phyloP scores from a whole-genome alignment of 2,113 vertebrate genomes.

The Leptodactylus fuscus region DNA sequence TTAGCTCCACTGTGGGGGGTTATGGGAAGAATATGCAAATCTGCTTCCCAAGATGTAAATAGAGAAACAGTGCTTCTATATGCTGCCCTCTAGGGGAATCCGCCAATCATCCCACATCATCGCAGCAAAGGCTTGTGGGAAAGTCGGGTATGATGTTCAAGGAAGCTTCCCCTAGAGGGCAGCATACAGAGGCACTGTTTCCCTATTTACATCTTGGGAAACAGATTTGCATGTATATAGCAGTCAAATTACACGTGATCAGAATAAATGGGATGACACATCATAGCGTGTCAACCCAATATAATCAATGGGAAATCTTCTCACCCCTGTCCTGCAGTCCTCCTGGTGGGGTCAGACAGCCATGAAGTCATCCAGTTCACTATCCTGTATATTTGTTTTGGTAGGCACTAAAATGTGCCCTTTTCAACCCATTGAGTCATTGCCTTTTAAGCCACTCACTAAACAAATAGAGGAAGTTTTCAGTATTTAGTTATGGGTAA shows the following conservation, averaged over 20 bases:
- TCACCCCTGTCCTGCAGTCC: background rate
- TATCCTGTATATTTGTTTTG: slow-evolving; percentile 19
- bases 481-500: slow-evolving; percentile 47
- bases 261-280: background rate
- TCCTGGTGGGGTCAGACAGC: background rate
- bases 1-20: too few relatives aligned
- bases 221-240: too few relatives aligned
- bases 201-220: too few relatives aligned
- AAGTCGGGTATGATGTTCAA: too few relatives aligned
- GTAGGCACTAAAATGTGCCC: slow-evolving; percentile 20
- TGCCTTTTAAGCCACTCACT: slow-evolving; percentile 12
- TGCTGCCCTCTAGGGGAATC: too few relatives aligned
- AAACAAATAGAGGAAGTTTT: slow-evolving; percentile 40
- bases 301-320: background rate
- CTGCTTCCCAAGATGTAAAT: too few relatives aligned
- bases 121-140: too few relatives aligned
- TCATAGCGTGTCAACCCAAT: background rate
- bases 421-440: slow-evolving; percentile 33
- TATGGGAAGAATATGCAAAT: too few relatives aligned
- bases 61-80: too few relatives aligned
- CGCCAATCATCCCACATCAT: too few relatives aligned
- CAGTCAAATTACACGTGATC: background rate
- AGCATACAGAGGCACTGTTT: too few relatives aligned
- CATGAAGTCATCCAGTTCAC: slow-evolving; percentile 6
- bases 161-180: too few relatives aligned